Conservation (phyloP, 2,888 invertebrate genomes). For the Pollenia angustigena region DNA sequence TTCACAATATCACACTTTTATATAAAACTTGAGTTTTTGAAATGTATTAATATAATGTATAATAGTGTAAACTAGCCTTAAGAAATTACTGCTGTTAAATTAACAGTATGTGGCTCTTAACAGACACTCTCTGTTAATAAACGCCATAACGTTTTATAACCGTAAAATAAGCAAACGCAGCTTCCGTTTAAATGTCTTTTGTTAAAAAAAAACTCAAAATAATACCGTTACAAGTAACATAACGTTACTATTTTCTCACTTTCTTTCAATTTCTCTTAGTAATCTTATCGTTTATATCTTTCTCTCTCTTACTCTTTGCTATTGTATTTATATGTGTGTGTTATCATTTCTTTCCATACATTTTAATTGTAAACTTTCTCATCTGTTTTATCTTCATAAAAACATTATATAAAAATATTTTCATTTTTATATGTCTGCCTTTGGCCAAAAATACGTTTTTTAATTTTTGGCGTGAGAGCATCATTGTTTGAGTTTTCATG, state of each 20-base stretch:
- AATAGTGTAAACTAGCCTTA: too few relatives aligned
- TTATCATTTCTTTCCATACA: constrained; percentile 1
- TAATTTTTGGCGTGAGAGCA: constrained; percentile 7
- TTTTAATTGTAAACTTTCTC: neutral
- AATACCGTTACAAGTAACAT: constrained; percentile 3
- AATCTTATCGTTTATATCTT: too few relatives aligned
- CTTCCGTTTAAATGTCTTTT: constrained; percentile 24
- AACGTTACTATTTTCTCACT: neutral
- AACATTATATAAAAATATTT: constrained; percentile 8
- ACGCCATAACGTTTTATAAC: constrained; percentile 6
- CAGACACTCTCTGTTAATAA: neutral
- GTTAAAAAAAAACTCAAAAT: constrained; percentile 5
- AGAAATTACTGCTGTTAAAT: neutral
- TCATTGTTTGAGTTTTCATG: neutral
- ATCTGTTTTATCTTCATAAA: neutral
- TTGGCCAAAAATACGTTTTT: constrained; percentile 17
- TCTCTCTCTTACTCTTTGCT: neutral
- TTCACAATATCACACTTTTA: too few relatives aligned
- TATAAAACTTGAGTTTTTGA: too few relatives aligned
- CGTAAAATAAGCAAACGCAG: constrained; percentile 22
- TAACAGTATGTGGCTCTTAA: neutral
- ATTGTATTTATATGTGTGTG: neutral
- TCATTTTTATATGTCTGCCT: constrained; percentile 29
- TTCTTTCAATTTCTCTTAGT: neutral
- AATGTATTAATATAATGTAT: too few relatives aligned